Base-by-base conservation (phyloP, 1,140 invertebrate genomes). In the Lineus longissimus region DNA sequence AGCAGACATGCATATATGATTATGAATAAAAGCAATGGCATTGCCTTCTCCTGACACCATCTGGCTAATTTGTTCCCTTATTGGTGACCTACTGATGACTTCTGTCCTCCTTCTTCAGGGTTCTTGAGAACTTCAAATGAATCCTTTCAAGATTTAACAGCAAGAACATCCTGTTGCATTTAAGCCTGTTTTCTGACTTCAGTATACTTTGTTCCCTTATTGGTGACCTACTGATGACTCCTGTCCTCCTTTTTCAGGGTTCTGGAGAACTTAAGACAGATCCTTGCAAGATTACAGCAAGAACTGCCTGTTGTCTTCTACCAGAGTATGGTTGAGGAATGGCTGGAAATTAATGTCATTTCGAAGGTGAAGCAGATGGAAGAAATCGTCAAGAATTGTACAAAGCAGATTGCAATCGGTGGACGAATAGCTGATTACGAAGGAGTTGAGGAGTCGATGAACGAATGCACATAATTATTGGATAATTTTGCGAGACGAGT, bases 311-410 rank as follows among this genome's bases (percentile, higher is more conserved):
- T 63, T 7, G 57, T 76, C 1, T 77, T 71, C 55, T 73, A 66
- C 30, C 23, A 58, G 0, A 55, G 72, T 54, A 73, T 69, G 2
- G 70, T 73, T 7, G 64, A 70, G 9, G 75, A 77, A 63, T 75
- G 73, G 73, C 45, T 67, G n/a, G 25, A 45, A 30, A 65, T 72
- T 19, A 65, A 72, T 47, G 51, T 72, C 2, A 45, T 63, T 11
- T 64, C 65, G 1, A 71, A 70, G 33, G 62, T 72, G 0, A 59
- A 57, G 4, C 69, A 68, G 64, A 58, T 73, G 23, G 62, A 67
- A 11, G 68, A 67, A 1, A 60, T 70, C 11, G 55, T 73, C 0
- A 66, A 72, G 19, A 57, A 36, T 36, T 36, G 33, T 36, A 4
- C 4, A 4, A 36, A 36, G 33, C 33, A 36, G 33, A 36, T 36